Conservation (phyloP, 2,888 invertebrate species). For the Bibio marci region DNA sequence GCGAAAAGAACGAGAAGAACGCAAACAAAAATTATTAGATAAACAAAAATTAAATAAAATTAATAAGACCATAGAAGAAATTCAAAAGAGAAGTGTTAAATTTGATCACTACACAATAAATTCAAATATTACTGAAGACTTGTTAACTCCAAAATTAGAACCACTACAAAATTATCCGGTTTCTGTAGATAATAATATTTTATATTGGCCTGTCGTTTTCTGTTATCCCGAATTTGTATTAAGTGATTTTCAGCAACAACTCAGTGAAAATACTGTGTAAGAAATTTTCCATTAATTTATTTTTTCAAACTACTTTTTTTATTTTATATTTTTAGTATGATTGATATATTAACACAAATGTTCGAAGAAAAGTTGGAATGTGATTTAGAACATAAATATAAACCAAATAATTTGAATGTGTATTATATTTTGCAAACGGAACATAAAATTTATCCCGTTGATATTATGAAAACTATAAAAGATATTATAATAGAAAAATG, state of each 20-base stretch:
- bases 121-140: constrained; percentile 25
- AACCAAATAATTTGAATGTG: constrained; percentile 38
- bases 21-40: constrained; percentile 39
- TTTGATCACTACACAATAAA: constrained; percentile 34
- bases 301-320: too few species aligned
- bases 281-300: too few species aligned
- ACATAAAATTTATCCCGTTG: constrained; percentile 38
- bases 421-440: constrained; percentile 56
- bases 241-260: constrained; percentile 72
- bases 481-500: constrained; percentile 38
- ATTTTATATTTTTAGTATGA: constrained; percentile 38
- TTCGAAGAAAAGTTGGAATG: constrained; percentile 53
- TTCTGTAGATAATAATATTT: constrained; percentile 35
- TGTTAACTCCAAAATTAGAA: constrained; percentile 45
- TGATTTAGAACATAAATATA: constrained; percentile 52
- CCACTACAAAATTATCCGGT: constrained; percentile 47
- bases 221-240: constrained; percentile 77
- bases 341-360: constrained; percentile 42
- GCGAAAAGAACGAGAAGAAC: constrained; percentile 33
- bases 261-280: constrained; percentile 53
- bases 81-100: constrained; percentile 33
- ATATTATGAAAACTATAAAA: constrained; percentile 36
- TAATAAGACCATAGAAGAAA: constrained; percentile 29
- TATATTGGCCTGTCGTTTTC: constrained; percentile 79
- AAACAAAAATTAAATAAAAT: constrained; percentile 28